Evolutionary conservation across 2,797 vertebrate species (phyloP), one percentile per base, ranked within the genome.

Genomic region (Coendou prehensilis): DNA sequence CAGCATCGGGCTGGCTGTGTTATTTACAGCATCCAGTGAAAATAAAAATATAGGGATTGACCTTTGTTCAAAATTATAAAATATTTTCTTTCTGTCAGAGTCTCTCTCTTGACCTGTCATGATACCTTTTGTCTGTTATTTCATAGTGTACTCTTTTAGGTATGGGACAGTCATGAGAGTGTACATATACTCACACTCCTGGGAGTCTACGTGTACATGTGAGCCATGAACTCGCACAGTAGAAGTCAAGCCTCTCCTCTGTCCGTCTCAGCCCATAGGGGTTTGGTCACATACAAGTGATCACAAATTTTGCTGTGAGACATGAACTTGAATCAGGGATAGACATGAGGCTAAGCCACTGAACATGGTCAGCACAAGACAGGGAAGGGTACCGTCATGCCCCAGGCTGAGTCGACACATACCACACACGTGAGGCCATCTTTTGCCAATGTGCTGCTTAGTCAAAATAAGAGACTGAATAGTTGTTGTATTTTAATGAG

Each of bases 11-110:
- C 18, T 71, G 14, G 20, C 37, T 81, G 22, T 18, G 54, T 84
- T 91, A 76, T 83, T 86, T 94, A 75, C 9, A 52, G 30, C 54
- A 9, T 0, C 6, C 56, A 92, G 23, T 90, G 41, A 14, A 87
- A 87, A 63, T 50, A 52, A 63, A 93, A 92, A 64, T 59, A 28
- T 84, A 8, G 13, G 7, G 14, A 64, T 33, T 85, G 41, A 41
- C 9, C 28, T 92, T 93, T 63, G 22, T 54, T 81, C 20, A 93
- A 87, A 95, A 76, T 52, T 37, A 59, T 9, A 37, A 84, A 87
- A 20, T 2, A 10, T 54, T 30, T 52, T 13, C 14, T 91, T 79
- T 69, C 26, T 61, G 79, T 22, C 30, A 71, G 5, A 13, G 11
- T 84, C 15, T 85, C 30, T 79, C 63, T 89, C 50, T 91, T 71